Evolutionary conservation across 2,113 vertebrate species (phyloP), one percentile per base, ranked within the genome.

Genomic region (Carollia perspicillata): DNA sequence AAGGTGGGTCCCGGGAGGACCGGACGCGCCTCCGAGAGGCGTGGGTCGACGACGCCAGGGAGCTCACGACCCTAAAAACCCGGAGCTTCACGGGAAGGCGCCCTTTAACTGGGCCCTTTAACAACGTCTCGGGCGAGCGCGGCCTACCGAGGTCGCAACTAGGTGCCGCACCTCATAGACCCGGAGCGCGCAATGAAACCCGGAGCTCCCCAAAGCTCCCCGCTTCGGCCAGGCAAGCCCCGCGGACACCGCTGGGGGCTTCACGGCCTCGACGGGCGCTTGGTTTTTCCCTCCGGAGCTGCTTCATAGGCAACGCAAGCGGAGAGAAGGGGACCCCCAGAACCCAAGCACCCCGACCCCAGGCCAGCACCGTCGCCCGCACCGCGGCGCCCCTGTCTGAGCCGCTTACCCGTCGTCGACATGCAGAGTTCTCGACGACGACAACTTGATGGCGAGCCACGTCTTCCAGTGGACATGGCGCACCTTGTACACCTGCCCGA

Each of bases 401-500:
- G 60, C 63, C 37, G 97, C 99, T 99, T 98, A 99, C 99, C 99
- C 99, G 90, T 99, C 99, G 93, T 99, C 99, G 98, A 99, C 98
- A 97, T 99, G 99, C 87, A 99, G 99, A 96, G 99, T 99, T 58
- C 58, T 60, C 26, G 58, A 60, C 72, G 99, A 99, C 89, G 99
- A 99, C 80, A 99, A 99, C 98, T 99, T 99, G 98, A 99, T 99
- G 94, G 99, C 99, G 97, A 99, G 99, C 98, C 99, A 99, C 14
- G 99, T 99, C 98, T 99, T 99, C 99, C 99, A 99, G 98, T 99
- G 99, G 74, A 99, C 98, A 51, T 99, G 99, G 88, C 99, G 99
- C 93, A 99, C 99, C 98, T 99, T 99, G 97, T 99, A 99, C 96
- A 99, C 99, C 98, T 99, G 99, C 96, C 99, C 99, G 98, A 99